A percentile compares a stretch with the other conserved stretches of the same genome.
These are phyloP conservation scores for Conus ventricosus DNA, from an alignment of 1,140 invertebrate species.

Conservation along the genomic window DNA sequence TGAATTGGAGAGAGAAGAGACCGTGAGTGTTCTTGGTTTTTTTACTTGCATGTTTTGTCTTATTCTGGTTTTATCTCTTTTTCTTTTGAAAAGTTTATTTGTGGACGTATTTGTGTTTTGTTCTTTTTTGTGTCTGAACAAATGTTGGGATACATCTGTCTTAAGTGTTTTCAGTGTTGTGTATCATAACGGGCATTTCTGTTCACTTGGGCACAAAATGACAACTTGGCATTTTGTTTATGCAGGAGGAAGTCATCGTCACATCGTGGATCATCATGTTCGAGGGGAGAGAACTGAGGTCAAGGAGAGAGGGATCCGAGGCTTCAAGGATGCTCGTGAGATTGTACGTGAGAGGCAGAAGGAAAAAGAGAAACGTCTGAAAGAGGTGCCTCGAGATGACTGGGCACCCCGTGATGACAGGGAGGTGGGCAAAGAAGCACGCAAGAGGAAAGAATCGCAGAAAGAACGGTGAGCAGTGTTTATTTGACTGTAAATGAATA, in stretches of 20 bases:
- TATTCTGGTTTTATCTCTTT: not conserved
- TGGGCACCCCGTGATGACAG: constrained; percentile 32
- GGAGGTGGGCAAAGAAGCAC: constrained; percentile 50
- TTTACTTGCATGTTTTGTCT: not conserved
- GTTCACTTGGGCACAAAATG: too few species aligned
- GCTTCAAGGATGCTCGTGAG: constrained; percentile 44
- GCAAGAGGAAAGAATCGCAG: constrained; percentile 65
- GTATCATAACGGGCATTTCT: not conserved
- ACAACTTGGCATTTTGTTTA: too few species aligned
- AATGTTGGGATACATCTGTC: not conserved
- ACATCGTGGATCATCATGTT: constrained; percentile 20
- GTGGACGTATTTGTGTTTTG: too few species aligned
- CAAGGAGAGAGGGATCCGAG: constrained; percentile 28
- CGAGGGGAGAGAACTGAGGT: not conserved
- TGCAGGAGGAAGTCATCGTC: constrained; percentile 25
- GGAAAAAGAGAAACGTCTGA: constrained; percentile 42
- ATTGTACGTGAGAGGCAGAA: constrained; percentile 46
- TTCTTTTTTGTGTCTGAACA: too few species aligned
- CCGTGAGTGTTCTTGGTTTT: not conserved
- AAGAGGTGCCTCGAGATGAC: constrained; percentile 46
- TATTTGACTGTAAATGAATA: not conserved
- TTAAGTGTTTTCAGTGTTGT: not conserved
- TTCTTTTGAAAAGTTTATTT: not conserved
- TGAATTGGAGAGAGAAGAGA: constrained; percentile 43
- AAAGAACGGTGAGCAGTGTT: constrained; percentile 55